Base-by-base conservation (phyloP, 1,140 invertebrate species). In the Lineus longissimus region DNA sequence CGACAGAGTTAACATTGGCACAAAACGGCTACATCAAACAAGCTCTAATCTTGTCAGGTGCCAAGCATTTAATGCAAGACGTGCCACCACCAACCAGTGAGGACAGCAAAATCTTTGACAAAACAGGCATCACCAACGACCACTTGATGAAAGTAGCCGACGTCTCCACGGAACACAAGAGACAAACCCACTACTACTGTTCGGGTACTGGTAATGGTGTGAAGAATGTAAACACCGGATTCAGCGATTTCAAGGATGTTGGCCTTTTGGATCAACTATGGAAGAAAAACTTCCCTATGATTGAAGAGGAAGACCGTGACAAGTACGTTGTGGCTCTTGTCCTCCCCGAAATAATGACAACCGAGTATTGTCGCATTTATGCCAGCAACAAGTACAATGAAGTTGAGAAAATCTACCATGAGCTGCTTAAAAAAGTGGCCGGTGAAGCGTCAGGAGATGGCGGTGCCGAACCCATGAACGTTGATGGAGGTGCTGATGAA, bases 251-350 rank as follows among this genome's bases (percentile, higher is more conserved):
- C 25, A 4, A 51, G 4, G 47, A 51, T 27, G n/a, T n/a, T n/a
- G 6, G 47, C n/a, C n/a, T 51, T 4, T n/a, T 51, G 19, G 47
- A 51, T 4, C 6, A 51, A 6, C n/a, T 51, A 9, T 51, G 47
- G 47, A 51, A 6, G n/a, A 51, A 51, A n/a, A 51, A 51, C n/a
- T 51, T 51, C 47, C n/a, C 47, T n/a, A 51, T 51, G 47, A 51
- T 51, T 7, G 4, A 6, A 19, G n/a, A 51, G 25, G 47, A 51
- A 51, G 47, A 51, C n/a, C 47, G 47, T n/a, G 19, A n/a, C 4
- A 51, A 51, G n/a, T 51, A 51, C n/a, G 47, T 51, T 6, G 47
- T 51, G n/a, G 47, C 47, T n/a, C n/a, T 51, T 4, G 25, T 51
- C 4, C n/a, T 51, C 6, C 47, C 47, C n/a, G 47, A 51, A 51